Base-by-base conservation (phyloP, 1,140 invertebrate species). In the Holcopasites calliopsidis region DNA sequence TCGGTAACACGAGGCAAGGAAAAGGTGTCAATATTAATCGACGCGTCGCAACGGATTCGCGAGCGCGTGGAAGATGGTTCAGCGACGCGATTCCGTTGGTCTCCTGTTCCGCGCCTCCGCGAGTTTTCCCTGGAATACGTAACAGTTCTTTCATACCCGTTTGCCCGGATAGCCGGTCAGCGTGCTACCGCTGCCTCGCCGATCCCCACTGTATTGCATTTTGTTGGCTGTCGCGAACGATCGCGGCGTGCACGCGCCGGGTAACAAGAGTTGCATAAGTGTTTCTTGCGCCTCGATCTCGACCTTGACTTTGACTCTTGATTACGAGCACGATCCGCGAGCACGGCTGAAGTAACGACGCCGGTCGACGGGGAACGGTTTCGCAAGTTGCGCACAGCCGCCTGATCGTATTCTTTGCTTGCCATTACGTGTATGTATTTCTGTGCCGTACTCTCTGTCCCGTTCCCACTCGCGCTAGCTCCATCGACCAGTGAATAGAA, bases 291-390 rank as follows among this genome's bases (percentile, higher is more conserved):
- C 78, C 85, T 86, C 81, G 82, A 80, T 85, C 80, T 68, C 88
- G 88, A 82, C 89, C 88, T 90, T 90, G 89, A 90, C 89, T 89
- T 90, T 90, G 88, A 84, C 80, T 87, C 87, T 88, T 86, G 87
- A 85, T 89, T 88, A 86, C 88, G 86, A 85, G 83, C 81, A 84
- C 85, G 80, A 86, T 84, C 82, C n/a, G 75, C 78, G 78, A 76
- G 65, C 77, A 76, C 77, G 65, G 80, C 54, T 77, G n/a, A 69
- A 77, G 68, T 50, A 70, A 60, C 80, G 70, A 68, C 73, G 72
- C 65, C 57, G 52, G 78, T 42, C 72, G 66, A 70, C 76, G 70
- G 75, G 73, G 74, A 86, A 82, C 72, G 84, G 82, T 86, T 87
- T 86, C 85, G 76, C 79, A 86, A 86, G 65, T 44, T 42, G 71